Evolutionary conservation across 2,888 invertebrate genomes (phyloP).

Genomic region (Drosophila paramelanica): DNA sequence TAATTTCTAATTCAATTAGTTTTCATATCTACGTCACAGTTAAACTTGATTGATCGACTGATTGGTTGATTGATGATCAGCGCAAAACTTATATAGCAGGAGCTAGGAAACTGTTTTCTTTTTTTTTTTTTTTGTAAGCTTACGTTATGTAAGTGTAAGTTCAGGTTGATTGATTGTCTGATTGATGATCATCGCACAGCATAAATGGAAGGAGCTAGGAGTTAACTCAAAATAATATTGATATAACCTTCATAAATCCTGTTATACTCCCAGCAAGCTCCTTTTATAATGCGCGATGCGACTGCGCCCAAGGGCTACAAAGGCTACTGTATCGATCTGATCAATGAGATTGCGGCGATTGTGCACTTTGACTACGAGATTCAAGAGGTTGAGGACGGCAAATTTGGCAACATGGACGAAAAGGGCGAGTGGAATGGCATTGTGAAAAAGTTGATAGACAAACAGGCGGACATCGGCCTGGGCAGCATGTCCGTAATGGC

Average conservation of each 20-base stretch:
- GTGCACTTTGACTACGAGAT: slow-evolving; percentile 97
- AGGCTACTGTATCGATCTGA: slow-evolving; percentile 98
- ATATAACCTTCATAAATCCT: not conserved
- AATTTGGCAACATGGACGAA: slow-evolving; percentile 95
- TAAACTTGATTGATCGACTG: too few species aligned
- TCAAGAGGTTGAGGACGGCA: slow-evolving; percentile 91
- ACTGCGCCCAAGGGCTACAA: slow-evolving; percentile 88
- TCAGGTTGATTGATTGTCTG: too few species aligned
- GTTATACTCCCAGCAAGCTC: slow-evolving; percentile 88
- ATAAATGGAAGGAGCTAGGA: too few species aligned
- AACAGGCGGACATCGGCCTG: slow-evolving; percentile 96
- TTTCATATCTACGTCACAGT: too few species aligned
- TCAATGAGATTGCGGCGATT: slow-evolving; percentile 93
- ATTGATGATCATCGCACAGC: too few species aligned
- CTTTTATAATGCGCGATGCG: slow-evolving; percentile 91
- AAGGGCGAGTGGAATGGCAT: slow-evolving; percentile 94
- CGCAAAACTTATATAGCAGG: not conserved
- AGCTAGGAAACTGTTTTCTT: too few species aligned
- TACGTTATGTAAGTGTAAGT: too few species aligned
- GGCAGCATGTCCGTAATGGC: slow-evolving; percentile 99
- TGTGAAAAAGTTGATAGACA: slow-evolving; percentile 92
- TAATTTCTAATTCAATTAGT: too few species aligned
- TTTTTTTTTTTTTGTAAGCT: too few species aligned
- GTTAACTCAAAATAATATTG: too few species aligned
- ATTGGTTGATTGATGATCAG: not conserved